Evolutionary conservation across 2,888 invertebrate genomes (phyloP).

Genomic region (Drosophila niveifrons): DNA sequence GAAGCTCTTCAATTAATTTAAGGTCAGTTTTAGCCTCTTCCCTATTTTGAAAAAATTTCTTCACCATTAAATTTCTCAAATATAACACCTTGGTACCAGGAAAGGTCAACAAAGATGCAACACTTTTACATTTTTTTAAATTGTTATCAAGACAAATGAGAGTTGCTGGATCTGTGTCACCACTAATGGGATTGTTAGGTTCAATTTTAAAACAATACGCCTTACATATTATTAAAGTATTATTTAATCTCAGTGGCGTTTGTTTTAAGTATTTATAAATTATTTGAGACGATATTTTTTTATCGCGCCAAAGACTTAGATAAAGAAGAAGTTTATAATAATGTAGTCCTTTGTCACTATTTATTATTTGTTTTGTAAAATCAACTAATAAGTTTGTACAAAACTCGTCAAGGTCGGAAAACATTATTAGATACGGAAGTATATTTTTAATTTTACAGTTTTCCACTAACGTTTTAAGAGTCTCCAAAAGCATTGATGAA

Average conservation of each 20-base stretch:
- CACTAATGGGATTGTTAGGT: slow-evolving; percentile 1
- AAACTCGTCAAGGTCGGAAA: slow-evolving; percentile 42
- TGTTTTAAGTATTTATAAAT: slow-evolving; percentile 46
- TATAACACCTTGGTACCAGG: slow-evolving; percentile 26
- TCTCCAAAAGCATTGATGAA: slow-evolving; percentile 20
- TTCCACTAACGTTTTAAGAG: slow-evolving; percentile 25
- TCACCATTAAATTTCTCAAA: slow-evolving; percentile 42
- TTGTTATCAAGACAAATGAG: slow-evolving; percentile 6
- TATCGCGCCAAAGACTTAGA: slow-evolving; percentile 51
- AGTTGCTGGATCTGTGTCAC: not conserved
- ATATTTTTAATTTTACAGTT: slow-evolving; percentile 38
- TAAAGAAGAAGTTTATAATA: slow-evolving; percentile 54
- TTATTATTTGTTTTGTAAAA: slow-evolving; percentile 21
- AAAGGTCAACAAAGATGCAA: slow-evolving; percentile 11
- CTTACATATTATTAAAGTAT: slow-evolving; percentile 47
- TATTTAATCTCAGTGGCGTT: slow-evolving; percentile 38
- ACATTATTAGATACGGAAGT: slow-evolving; percentile 50
- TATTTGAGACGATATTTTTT: slow-evolving; percentile 23
- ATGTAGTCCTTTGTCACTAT: slow-evolving; percentile 35
- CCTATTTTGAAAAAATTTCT: slow-evolving; percentile 28
- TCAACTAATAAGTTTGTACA: slow-evolving; percentile 36
- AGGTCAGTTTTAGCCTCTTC: slow-evolving; percentile 31
- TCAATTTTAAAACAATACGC: slow-evolving; percentile 42
- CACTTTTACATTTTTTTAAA: slow-evolving; percentile 27
- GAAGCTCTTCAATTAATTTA: slow-evolving; percentile 31